A percentile compares a stretch with the other conserved stretches of the same genome.
phyloP scores from a whole-genome alignment of 2,113 vertebrate species.

The Suncus etruscus region DNA sequence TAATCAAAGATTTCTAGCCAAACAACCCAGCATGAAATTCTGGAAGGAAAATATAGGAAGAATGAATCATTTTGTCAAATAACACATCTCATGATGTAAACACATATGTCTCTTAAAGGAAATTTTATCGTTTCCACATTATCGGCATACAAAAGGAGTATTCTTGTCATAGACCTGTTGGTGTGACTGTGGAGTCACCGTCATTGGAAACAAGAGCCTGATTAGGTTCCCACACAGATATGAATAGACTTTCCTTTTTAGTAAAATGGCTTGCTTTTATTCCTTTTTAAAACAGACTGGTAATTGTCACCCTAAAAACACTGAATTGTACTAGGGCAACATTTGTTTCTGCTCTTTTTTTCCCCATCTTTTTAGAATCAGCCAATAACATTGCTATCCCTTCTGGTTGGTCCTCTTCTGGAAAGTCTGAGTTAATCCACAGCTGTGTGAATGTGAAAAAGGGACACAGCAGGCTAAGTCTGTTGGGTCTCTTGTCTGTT shows the following conservation, averaged over 20 bases:
- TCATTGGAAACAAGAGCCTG: slow-evolving; percentile 96
- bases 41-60: slow-evolving; percentile 88
- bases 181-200: slow-evolving; percentile 92
- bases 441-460: slow-evolving; percentile 89
- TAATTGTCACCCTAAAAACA: slow-evolving; percentile 92
- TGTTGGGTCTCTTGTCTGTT: slow-evolving; percentile 86
- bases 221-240: slow-evolving; percentile 98
- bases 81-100: slow-evolving; percentile 95
- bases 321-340: slow-evolving; percentile 86
- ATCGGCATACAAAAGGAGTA: slow-evolving; percentile 93
- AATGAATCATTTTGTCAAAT: slow-evolving; percentile 94
- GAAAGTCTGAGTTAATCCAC: slow-evolving; percentile 90
- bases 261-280: slow-evolving; percentile 88
- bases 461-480: slow-evolving; percentile 88
- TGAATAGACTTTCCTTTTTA: slow-evolving; percentile 91
- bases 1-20: slow-evolving; percentile 90
- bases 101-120: slow-evolving; percentile 93
- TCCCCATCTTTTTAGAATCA: slow-evolving; percentile 81
- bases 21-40: slow-evolving; percentile 90
- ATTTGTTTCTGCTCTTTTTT: slow-evolving; percentile 87
- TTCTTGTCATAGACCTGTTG: slow-evolving; percentile 92
- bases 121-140: slow-evolving; percentile 96
- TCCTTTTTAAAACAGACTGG: slow-evolving; percentile 92
- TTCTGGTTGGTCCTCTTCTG: slow-evolving; percentile 88
- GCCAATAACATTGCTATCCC: slow-evolving; percentile 86